A percentile compares a stretch with the other conserved stretches of the same genome.
Conservation (phyloP, 2,797 vertebrate species). For the Manis crassicaudata region DNA sequence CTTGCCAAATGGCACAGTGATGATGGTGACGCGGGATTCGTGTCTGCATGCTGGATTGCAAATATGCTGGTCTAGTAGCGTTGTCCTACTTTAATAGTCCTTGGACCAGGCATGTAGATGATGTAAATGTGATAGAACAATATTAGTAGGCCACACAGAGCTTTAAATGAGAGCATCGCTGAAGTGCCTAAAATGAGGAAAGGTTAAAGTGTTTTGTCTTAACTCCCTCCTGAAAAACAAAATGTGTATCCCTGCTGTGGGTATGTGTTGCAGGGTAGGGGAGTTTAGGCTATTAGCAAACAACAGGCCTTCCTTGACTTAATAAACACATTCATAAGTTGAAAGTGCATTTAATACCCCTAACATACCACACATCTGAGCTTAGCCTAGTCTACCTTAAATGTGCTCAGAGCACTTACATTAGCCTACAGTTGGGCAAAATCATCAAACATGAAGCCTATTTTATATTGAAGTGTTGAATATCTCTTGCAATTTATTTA, state of each 20-base stretch:
- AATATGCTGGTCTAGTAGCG: neutral
- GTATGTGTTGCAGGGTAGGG: neutral
- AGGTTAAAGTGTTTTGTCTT: neutral
- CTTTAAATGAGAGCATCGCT: neutral
- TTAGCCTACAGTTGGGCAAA: neutral
- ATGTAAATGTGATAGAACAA: neutral
- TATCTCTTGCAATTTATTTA: neutral
- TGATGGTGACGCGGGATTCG: neutral
- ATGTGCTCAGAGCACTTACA: neutral
- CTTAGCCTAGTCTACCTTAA: neutral
- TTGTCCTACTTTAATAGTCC: neutral
- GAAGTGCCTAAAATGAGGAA: neutral
- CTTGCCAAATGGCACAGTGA: accelerated
- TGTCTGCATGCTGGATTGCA: accelerated
- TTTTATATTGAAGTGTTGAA: neutral
- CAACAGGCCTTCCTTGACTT: neutral
- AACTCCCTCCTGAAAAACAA: neutral
- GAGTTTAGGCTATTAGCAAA: neutral
- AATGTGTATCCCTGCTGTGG: accelerated
- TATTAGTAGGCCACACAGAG: neutral
- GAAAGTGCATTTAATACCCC: neutral
- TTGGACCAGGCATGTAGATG: too few relatives aligned
- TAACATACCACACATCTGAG: too few relatives aligned
- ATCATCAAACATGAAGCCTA: neutral
- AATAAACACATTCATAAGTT: neutral